Percentiles rank a stretch among this genome's conserved stretches.
Conservation (phyloP, 2,113 vertebrate genomes). For the Jacana jacana region DNA sequence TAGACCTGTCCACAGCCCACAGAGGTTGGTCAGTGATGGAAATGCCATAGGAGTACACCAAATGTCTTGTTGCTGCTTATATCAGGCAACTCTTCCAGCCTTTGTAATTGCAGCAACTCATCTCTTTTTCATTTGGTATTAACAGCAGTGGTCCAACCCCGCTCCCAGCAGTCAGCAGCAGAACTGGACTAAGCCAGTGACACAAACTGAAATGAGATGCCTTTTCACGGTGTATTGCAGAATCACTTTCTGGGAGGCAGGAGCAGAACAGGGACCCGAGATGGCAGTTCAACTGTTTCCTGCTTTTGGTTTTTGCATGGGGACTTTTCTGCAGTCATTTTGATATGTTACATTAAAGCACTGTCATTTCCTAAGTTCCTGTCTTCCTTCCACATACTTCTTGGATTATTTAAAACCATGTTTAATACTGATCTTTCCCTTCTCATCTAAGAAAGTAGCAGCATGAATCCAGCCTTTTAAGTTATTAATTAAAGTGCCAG, state of each 20-base stretch:
- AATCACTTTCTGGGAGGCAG: not conserved
- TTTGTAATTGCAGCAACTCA: not conserved
- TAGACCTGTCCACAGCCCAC: not conserved
- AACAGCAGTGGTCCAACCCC: not conserved
- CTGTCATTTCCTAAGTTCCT: not conserved
- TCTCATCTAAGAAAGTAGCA: not conserved
- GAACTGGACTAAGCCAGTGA: not conserved
- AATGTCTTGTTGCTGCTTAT: not conserved
- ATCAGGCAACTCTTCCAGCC: not conserved
- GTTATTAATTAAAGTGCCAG: not conserved
- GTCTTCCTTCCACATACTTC: not conserved
- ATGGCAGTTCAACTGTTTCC: not conserved
- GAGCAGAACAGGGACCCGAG: not conserved
- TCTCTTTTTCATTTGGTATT: not conserved
- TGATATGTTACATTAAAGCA: not conserved
- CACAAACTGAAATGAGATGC: not conserved
- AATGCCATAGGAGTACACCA: not conserved
- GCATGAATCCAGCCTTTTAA: not conserved
- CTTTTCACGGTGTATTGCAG: not conserved
- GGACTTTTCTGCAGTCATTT: not conserved
- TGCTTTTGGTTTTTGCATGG: not conserved
- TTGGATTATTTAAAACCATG: slow-evolving; percentile 10
- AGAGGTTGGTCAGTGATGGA: not conserved
- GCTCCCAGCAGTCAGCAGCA: not conserved
- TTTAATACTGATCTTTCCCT: not conserved